Evolutionary conservation across 2,113 vertebrate species (phyloP), one percentile per base, ranked within the genome.

Genomic region (Chaetorhynchus papuensis): DNA sequence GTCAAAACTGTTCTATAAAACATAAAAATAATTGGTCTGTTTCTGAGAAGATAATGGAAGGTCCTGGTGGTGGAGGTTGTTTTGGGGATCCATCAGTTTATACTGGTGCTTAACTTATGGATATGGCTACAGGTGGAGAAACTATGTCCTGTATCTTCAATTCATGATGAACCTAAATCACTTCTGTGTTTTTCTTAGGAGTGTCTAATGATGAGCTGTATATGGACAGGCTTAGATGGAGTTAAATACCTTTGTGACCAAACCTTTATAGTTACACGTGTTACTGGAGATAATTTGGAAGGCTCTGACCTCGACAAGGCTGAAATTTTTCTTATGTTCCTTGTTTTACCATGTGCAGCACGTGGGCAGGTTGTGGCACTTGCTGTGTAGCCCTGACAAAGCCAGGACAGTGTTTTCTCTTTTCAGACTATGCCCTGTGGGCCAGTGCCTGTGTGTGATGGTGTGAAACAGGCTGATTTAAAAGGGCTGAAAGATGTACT

Each of bases 241-340:
- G 31, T 66, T 75, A 15, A 0, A 24, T 16, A 59, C 27, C 8
- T 93, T 52, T 75, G 78, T 79, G 70, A 39, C 77, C 35, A 9
- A 60, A 76, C 27, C 14, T 20, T 15, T 33, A 5, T 31, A 9
- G 12, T 15, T 60, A 7, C 11, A 9, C 0, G 0, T 68, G n/a
- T 90, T 53, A n/a, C 54, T 80, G 44, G 54, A 42, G 53, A 27
- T 83, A 37, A 64, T 72, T 65, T 85, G 50, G 44, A 83, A 80
- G 35, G 23, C 33, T 87, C 17, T 93, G 49, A 87, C 54, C 11
- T 33, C 31, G 30, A 17, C 60, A 57, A 61, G 35, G 41, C 68
- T 83, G 30, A 21, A 47, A 0, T 78, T 65, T 83, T 94, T 74
- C 27, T 30, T 21, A 1, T 1, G 2, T 49, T 64, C 26, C 61